These are phyloP conservation scores for Mactra quadrangularis DNA, from an alignment of 1,140 invertebrate genomes.

Conservation along the genomic window DNA sequence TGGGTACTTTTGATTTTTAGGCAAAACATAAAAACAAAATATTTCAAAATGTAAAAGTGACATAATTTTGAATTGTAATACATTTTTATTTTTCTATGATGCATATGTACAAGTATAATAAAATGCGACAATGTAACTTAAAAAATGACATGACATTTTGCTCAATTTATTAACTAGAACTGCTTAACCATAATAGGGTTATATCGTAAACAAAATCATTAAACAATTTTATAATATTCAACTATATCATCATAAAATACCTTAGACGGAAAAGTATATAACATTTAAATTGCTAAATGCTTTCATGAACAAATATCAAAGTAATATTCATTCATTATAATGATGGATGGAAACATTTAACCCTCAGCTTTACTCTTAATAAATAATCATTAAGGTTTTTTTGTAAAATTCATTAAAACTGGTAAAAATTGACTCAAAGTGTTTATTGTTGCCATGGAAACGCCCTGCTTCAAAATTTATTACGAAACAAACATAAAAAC, in stretches of 20 bases:
- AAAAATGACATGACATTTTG: slow-evolving; percentile 40
- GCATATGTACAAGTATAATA: slow-evolving; percentile 63
- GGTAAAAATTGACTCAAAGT: not conserved
- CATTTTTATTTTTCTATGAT: slow-evolving; percentile 57
- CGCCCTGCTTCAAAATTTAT: slow-evolving; percentile 17
- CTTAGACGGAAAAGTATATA: no score
- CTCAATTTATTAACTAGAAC: slow-evolving; percentile 5
- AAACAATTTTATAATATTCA: slow-evolving; percentile 44
- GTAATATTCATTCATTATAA: not conserved
- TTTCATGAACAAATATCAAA: not conserved
- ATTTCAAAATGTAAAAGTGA: no score
- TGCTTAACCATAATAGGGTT: slow-evolving; percentile 18
- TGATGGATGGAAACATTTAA: not conserved
- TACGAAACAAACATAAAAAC: slow-evolving; percentile 4
- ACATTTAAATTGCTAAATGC: slow-evolving; percentile 24
- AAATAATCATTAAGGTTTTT: no score
- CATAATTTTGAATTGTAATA: slow-evolving; percentile 19
- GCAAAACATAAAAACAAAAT: no score
- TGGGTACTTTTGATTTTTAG: no score
- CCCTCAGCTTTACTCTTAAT: no score
- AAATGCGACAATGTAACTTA: slow-evolving; percentile 59
- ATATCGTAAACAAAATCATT: slow-evolving; percentile 33
- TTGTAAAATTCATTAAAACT: not conserved
- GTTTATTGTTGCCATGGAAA: not conserved
- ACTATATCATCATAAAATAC: slow-evolving; percentile 37